These are phyloP conservation scores for Pygoscelis adeliae DNA, from an alignment of 2,113 vertebrate genomes.

Conservation along the genomic window DNA sequence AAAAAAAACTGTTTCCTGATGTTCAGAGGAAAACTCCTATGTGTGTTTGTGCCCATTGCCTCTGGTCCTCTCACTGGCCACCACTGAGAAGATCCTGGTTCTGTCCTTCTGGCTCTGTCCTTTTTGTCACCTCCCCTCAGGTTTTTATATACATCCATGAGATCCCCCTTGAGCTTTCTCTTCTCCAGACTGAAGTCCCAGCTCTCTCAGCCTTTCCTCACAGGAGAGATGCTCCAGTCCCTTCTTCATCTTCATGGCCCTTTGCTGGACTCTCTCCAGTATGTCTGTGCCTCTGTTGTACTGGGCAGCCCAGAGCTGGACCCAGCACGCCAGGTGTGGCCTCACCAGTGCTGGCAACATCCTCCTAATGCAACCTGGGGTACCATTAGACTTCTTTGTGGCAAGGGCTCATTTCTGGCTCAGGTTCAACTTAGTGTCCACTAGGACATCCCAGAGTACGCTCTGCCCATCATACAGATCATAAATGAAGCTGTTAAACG, in stretches of 20 bases:
- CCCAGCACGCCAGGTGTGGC: too few species aligned
- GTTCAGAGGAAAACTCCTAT: neutral
- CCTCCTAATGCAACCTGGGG: neutral
- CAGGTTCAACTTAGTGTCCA: neutral
- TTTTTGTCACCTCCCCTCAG: neutral
- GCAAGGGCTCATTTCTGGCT: neutral
- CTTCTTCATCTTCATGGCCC: neutral
- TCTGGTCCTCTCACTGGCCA: neutral
- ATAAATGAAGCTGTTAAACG: neutral
- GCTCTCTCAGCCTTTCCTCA: neutral
- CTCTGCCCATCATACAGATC: neutral
- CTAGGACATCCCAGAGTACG: too few species aligned
- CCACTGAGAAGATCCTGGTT: neutral
- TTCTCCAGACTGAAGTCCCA: neutral
- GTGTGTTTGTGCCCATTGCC: neutral
- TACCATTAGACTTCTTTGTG: neutral
- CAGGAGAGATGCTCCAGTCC: neutral
- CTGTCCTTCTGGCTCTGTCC: neutral
- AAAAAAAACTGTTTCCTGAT: neutral
- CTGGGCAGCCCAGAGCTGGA: neutral
- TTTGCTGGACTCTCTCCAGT: neutral
- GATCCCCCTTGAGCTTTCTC: neutral
- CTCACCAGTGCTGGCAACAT: neutral
- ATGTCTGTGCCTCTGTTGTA: neutral
- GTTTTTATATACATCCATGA: neutral